A percentile compares a stretch with the other conserved stretches of the same genome.
These are phyloP conservation scores for Drosophila serrata DNA, from an alignment of 1,140 invertebrate species.

Conservation along the genomic window DNA sequence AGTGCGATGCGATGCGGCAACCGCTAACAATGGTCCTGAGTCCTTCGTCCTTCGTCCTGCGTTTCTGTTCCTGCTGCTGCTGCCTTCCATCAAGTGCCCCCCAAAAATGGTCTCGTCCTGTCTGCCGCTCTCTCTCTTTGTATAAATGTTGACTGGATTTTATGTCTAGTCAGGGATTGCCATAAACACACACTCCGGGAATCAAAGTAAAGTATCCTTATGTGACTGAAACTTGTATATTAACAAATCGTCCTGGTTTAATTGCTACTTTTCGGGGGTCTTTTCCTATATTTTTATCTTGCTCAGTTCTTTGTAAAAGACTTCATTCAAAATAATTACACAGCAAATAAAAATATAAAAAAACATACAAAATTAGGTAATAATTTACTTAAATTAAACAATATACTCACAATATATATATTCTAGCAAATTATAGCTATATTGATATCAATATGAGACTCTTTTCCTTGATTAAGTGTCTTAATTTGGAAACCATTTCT, in stretches of 20 bases:
- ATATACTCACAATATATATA: no score
- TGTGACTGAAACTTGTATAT: not conserved
- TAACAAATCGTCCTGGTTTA: constrained; percentile 8
- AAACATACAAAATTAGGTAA: no score
- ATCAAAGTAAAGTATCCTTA: constrained; percentile 18
- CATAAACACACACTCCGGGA: constrained; percentile 56
- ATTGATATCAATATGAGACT: no score
- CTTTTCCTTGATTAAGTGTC: no score
- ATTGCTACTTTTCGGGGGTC: not conserved
- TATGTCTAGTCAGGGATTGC: constrained; percentile 73
- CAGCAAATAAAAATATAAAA: no score
- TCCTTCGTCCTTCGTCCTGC: constrained; percentile 11
- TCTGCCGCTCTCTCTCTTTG: constrained; percentile 30
- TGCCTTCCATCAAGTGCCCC: constrained; percentile 37
- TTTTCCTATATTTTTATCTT: no score
- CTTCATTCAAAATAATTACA: no score
- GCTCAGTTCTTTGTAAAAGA: no score
- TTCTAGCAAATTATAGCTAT: no score
- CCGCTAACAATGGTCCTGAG: constrained; percentile 54
- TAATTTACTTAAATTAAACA: no score
- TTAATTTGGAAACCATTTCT: no score
- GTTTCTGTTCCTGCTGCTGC: constrained; percentile 1
- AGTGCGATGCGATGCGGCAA: constrained; percentile 3
- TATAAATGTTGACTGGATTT: constrained; percentile 69
- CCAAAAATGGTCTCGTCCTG: constrained; percentile 51